Conservation (phyloP, 2,888 invertebrate species). For the Ormyrus nitidulus region DNA sequence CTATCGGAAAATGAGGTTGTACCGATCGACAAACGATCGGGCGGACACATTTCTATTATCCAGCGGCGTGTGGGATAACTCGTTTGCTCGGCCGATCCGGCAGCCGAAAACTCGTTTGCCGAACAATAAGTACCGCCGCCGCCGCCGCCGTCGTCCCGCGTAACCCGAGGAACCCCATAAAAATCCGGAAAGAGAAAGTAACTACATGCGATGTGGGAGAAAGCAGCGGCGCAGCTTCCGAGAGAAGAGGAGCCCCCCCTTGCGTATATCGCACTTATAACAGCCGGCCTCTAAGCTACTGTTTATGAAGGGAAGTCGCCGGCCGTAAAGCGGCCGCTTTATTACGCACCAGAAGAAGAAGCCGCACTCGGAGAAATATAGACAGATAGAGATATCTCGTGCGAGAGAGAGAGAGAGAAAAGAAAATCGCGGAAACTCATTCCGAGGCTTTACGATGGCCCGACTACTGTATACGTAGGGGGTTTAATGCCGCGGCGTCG, state of each 20-base stretch:
- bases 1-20: background rate
- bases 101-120: conserved; percentile 16
- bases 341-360: background rate
- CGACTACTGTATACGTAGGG: background rate
- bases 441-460: conserved; percentile 28
- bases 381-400: conserved; percentile 36
- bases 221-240: background rate
- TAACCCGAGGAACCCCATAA: background rate
- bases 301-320: conserved; percentile 41
- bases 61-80: conserved; percentile 28
- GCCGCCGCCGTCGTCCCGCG: no score
- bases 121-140: conserved; percentile 3
- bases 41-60: conserved; percentile 10
- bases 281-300: conserved; percentile 18
- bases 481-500: conserved; percentile 1
- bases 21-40: conserved; percentile 25
- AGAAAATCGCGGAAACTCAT: conserved; percentile 40
- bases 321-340: conserved; percentile 30
- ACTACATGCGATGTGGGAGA: background rate
- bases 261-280: conserved; percentile 24
- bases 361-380: conserved; percentile 11
- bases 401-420: background rate
- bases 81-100: conserved; percentile 2
- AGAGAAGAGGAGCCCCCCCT: no score
- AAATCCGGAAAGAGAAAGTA: conserved; percentile 6